Base-by-base conservation (phyloP, 2,113 vertebrate species). In the Peromyscus leucopus region DNA sequence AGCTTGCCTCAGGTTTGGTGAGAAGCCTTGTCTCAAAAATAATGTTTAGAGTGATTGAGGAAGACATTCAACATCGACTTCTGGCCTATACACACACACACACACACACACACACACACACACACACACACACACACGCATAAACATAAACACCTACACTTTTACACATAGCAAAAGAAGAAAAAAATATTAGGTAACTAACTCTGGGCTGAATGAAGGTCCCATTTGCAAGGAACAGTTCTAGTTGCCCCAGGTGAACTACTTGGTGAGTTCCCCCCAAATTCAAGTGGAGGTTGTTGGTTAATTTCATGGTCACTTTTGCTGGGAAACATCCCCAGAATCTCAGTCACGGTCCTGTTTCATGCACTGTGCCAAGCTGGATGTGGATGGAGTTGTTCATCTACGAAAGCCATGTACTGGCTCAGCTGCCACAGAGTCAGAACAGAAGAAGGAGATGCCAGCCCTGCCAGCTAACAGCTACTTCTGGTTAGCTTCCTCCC, bases 401-500 rank as follows among this genome's bases (percentile, higher is more conserved):
- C n/a, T 11, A 33, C 2, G 51, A 87, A 42, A 12, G 31, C 3
- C 28, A 19, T 2, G 8, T 15, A 10, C 16, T 33, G 0, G 7
- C 61, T 92, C 21, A 46, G 21, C 4, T 59, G 51, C 78, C 46
- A 0, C 22, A 59, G 59, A 93, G 10, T 39, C 67, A n/a, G 55
- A 24, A 36, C 1, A 36, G 24, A 88, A 48, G 67, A 39, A 15
- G 55, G 48, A 5, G 24, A 0, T 3, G 33, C 19, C 15, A 9
- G 33, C 21, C 46, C 6, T 6, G 10, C 17, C 24, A 5, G 19
- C 55, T 65, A 0, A 91, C 89, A 55, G 2, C 36, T 65, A 26
- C 24, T 87, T 75, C 46, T 48, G 7, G 9, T 11, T 7, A 57
- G 21, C 76, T 79, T 79, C 48, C 36, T 48, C 51, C 31, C 9